Base-by-base conservation (phyloP, 2,797 vertebrate species). In the Phataginus tetradactyla region DNA sequence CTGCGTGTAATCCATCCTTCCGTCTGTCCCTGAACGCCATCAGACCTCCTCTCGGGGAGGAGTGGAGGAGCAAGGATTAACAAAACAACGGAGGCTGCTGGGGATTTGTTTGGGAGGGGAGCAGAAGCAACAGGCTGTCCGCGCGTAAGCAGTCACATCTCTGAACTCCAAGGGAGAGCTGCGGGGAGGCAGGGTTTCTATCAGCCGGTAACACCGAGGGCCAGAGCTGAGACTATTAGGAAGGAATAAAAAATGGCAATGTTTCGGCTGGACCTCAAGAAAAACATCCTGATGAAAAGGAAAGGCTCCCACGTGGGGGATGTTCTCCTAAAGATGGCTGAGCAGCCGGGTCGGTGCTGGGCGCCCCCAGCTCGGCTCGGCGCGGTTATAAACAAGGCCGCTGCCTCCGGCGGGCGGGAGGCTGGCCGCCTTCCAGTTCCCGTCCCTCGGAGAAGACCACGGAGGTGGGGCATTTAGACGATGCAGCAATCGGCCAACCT, bases 271-370 rank as follows among this genome's bases (percentile, higher is more conserved):
- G 94, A 97, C 96, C 96, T 98, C 97, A 98, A 98, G 96, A 98
- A 98, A 97, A 98, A 97, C 97, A 97, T 98, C 97, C 97, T 93
- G 96, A 97, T 97, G 97, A 97, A 95, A 97, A 96, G 96, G 86
- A 92, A 95, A 93, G 95, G 79, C 97, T 97, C 96, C 97, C 96
- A 96, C 20, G 14, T 97, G 96, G 96, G 95, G 89, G 95, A 85
- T 91, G 95, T 92, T 96, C 97, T 97, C 97, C 93, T 96, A 96
- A 97, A 97, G 96, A 97, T 90, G 97, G 97, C 92, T 94, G 89
- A 96, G 86, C 64, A 84, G 91, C 77, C 94, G 93, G 97, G 97
- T 96, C 97, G 96, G 91, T 7, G 45, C 91, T 45, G 69, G 0
- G 64, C 84, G 94, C 83, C 93, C 79, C 59, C 81, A 59, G 61